A percentile compares a stretch with the other conserved stretches of the same genome.
phyloP scores from a whole-genome alignment of 2,888 invertebrate genomes.

The Tetranychus piercei region DNA sequence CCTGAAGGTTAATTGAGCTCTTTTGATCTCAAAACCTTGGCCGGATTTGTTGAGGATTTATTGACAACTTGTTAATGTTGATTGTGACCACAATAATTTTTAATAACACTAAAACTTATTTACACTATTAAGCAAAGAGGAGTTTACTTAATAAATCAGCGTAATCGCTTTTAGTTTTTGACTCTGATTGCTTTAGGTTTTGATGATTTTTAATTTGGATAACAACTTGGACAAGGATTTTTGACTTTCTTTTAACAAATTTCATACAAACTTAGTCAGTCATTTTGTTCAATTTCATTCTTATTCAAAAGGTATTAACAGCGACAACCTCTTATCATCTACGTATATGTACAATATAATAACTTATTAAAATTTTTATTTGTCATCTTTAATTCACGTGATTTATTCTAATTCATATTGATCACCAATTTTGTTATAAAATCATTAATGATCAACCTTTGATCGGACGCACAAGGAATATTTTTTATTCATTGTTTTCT shows the following conservation, averaged over 20 bases:
- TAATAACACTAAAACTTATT: not conserved
- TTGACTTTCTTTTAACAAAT: not conserved
- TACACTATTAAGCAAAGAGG: not conserved
- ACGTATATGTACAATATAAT: too few relatives aligned
- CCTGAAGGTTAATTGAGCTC: not conserved
- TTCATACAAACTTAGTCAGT: not conserved
- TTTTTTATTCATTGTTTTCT: too few relatives aligned
- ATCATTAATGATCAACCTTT: too few relatives aligned
- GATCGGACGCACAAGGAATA: too few relatives aligned
- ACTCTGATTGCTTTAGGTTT: not conserved
- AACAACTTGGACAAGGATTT: not conserved
- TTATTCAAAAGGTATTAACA: too few relatives aligned
- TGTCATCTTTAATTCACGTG: too few relatives aligned
- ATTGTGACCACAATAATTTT: not conserved
- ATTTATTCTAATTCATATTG: too few relatives aligned
- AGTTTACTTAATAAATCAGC: not conserved
- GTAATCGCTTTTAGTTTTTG: too few relatives aligned
- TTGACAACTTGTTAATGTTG: not conserved
- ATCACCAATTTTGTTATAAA: too few relatives aligned
- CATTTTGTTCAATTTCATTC: not conserved
- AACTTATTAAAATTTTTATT: too few relatives aligned
- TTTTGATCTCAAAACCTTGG: not conserved
- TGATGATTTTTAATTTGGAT: not conserved
- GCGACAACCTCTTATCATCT: too few relatives aligned
- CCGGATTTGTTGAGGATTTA: not conserved